Evolutionary conservation across 2,113 vertebrate species (phyloP).

Genomic region (Potamarius usumacintae): DNA sequence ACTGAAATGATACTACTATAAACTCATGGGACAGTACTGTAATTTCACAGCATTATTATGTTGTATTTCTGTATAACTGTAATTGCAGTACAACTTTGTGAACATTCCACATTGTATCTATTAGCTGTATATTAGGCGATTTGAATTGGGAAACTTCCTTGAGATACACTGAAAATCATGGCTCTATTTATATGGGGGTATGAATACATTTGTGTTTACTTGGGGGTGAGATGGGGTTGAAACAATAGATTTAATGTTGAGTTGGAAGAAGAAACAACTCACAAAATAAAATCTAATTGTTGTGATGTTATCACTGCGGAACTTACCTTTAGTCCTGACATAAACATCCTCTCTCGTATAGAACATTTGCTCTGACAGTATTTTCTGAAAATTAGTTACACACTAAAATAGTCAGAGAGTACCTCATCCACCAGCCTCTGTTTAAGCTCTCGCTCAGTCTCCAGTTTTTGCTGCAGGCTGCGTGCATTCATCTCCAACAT

Average conservation of each 20-base stretch:
- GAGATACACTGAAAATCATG: background rate
- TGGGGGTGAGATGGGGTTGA: background rate
- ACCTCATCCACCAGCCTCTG: slow-evolving; percentile 97
- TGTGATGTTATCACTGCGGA: background rate
- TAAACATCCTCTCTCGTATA: background rate
- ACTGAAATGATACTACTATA: background rate
- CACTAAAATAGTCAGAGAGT: background rate
- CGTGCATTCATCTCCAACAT: slow-evolving; percentile 98
- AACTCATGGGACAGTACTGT: background rate
- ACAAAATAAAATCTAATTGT: background rate
- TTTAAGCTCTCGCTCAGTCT: slow-evolving; percentile 94
- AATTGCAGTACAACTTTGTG: background rate
- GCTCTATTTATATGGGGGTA: background rate
- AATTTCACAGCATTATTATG: background rate
- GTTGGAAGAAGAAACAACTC: background rate
- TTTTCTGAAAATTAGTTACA: background rate
- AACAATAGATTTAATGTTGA: background rate
- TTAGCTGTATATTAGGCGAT: background rate
- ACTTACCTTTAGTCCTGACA: too few species aligned
- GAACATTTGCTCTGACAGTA: background rate
- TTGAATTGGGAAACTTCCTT: background rate
- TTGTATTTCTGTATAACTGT: background rate
- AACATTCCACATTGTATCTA: background rate
- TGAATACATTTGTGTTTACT: background rate
- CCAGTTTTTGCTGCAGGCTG: slow-evolving; percentile 95